Base-by-base conservation (phyloP, 2,113 vertebrate genomes). In the Rhegmatorhina hoffmannsi region DNA sequence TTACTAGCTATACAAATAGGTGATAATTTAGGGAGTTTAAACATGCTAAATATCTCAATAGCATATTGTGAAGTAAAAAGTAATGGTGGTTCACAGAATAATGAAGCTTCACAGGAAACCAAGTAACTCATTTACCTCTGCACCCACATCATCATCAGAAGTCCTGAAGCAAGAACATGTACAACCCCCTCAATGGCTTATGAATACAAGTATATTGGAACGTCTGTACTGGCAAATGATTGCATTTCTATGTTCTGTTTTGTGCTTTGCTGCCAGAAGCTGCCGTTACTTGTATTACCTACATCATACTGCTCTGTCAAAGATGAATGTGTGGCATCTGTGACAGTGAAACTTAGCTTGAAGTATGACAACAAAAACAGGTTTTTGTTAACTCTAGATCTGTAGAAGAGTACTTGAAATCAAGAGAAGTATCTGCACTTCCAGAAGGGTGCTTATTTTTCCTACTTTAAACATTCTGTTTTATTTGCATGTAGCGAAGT, bases 161-260 rank as follows among this genome's bases (percentile, higher is more conserved):
- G 23, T 24, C 34, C 18, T 60, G 77, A 64, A 60, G 31, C 28
- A 47, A 59, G 58, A 70, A 11, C 31, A 38, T 4, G 4, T 67
- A 34, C 25, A 73, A 7, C 17, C 26, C 6, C 26, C 47, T 8
- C 11, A 13, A 19, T 38, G 29, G 17, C 29, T 73, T 74, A 28
- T 0, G 2, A 79, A 49, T 21, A 14, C 33, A 58, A 47, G 21
- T 34, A 34, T 1, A 47, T 31, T 60, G 28, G 29, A 59, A 46
- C 1, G 4, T 19, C 47, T 53, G 0, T 44, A 8, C 11, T 90
- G 43, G 38, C 31, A 38, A 16, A 38, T 36, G 11, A 38, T 0
- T 5, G 1, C 9, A 17, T 34, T 60, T 47, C 69, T 67, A 7
- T 87, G 33, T 23, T 58, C 21, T 63, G 3, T 23, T 64, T 10